phyloP scores from a whole-genome alignment of 2,797 vertebrate species.

The Carcharodon carcharias region DNA sequence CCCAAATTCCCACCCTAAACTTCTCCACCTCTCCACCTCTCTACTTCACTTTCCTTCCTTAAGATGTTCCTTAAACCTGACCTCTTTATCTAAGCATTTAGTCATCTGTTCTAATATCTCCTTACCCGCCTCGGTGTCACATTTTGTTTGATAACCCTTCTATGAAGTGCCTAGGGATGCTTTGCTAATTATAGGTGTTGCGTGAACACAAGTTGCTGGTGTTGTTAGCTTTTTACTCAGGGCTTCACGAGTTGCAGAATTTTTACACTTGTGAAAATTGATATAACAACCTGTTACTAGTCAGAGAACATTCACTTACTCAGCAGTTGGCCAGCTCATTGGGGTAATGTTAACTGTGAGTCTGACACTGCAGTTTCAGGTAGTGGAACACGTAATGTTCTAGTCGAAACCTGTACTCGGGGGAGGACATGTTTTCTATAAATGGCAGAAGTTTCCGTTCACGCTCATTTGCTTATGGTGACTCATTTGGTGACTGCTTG shows the following conservation, averaged over 20 bases:
- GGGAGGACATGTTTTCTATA: neutral
- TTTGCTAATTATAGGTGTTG: too few relatives aligned
- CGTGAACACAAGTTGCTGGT: neutral
- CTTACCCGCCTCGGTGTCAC: too few relatives aligned
- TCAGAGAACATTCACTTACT: neutral
- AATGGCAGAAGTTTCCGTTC: neutral
- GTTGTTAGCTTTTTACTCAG: neutral
- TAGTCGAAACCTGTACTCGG: neutral
- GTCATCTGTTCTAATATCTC: too few relatives aligned
- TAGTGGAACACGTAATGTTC: neutral
- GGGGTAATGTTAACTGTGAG: neutral
- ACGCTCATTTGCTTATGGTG: neutral
- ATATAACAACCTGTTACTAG: neutral
- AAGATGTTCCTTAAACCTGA: too few relatives aligned
- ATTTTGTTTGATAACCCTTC: too few relatives aligned
- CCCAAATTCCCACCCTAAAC: too few relatives aligned
- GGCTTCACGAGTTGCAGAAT: neutral
- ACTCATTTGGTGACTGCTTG: neutral
- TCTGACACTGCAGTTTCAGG: neutral
- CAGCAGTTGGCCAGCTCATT: neutral
- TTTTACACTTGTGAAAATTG: neutral
- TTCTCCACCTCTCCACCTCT: too few relatives aligned
- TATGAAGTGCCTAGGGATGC: too few relatives aligned
- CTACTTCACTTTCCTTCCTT: too few relatives aligned
- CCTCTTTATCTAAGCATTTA: too few relatives aligned